phyloP scores from a whole-genome alignment of 2,888 invertebrate genomes.

The Nomada goodeniana region DNA sequence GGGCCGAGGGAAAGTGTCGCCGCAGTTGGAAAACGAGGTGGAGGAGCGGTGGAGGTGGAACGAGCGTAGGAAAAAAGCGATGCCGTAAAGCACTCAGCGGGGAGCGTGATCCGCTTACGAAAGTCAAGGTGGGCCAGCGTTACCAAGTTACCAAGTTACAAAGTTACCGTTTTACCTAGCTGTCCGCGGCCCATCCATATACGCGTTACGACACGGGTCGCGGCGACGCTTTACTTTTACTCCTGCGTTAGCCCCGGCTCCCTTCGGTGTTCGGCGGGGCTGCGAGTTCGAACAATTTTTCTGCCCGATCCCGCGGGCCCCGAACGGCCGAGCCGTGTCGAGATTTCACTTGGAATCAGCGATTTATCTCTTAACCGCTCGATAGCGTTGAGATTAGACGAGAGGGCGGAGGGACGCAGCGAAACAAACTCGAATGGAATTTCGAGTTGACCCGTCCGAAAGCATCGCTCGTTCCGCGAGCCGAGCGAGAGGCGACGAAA shows the following conservation, averaged over 20 bases:
- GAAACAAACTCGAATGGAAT: no score
- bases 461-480: background rate
- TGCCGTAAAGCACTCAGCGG: constrained; percentile 83
- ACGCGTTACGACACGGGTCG: constrained; percentile 34
- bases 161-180: constrained; percentile 70
- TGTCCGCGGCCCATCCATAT: constrained; percentile 50
- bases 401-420: no score
- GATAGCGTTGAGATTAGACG: no score
- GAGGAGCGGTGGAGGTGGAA: constrained; percentile 44
- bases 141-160: constrained; percentile 74
- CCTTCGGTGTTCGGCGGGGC: background rate
- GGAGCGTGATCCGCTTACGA: constrained; percentile 83
- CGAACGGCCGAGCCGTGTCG: no score
- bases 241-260: background rate
- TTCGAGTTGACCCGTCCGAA: background rate
- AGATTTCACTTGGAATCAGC: no score
- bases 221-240: constrained; percentile 59
- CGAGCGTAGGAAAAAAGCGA: constrained; percentile 76
- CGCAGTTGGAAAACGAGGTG: constrained; percentile 8
- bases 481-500: constrained; percentile 1
- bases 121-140: constrained; percentile 75
- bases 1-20: constrained; percentile 16
- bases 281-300: no score
- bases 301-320: background rate
- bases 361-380: no score